Percentiles rank a stretch among this genome's conserved stretches.
These are phyloP conservation scores for Spea hammondii DNA, from an alignment of 2,797 vertebrate species.

Conservation along the genomic window DNA sequence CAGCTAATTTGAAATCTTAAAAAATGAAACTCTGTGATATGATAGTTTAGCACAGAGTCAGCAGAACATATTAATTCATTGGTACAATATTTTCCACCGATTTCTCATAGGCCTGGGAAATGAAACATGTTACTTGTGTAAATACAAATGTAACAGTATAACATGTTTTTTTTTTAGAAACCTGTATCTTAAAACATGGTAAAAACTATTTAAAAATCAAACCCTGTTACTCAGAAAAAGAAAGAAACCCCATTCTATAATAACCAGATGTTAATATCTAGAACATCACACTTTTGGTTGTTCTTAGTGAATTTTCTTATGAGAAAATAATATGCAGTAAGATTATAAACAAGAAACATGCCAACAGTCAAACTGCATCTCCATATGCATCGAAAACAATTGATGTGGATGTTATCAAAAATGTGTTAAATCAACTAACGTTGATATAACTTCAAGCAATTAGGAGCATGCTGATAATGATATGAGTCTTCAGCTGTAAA, in stretches of 20 bases:
- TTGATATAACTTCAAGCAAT: slow-evolving; percentile 99
- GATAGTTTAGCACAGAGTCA: neutral
- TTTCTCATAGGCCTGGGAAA: neutral
- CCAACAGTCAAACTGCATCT: slow-evolving; percentile 77
- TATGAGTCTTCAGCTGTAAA: slow-evolving; percentile 99
- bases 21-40: neutral
- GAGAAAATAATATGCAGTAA: neutral
- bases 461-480: slow-evolving; percentile 98
- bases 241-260: neutral
- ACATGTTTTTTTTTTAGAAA: neutral
- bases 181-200: neutral
- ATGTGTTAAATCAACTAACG: slow-evolving; percentile 97
- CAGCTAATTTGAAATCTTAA: neutral
- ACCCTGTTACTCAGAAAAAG: too few species aligned
- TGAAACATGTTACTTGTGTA: too few species aligned
- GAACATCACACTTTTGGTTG: neutral
- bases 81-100: neutral
- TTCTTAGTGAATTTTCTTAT: neutral
- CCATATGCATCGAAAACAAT: slow-evolving; percentile 86
- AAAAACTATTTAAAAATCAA: neutral
- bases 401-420: slow-evolving; percentile 85
- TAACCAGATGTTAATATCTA: neutral
- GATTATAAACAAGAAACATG: slow-evolving; percentile 59
- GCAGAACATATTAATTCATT: neutral
- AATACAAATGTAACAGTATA: too few species aligned